Conservation (phyloP, 1,140 invertebrate species). For the Drosophila triauraria region DNA sequence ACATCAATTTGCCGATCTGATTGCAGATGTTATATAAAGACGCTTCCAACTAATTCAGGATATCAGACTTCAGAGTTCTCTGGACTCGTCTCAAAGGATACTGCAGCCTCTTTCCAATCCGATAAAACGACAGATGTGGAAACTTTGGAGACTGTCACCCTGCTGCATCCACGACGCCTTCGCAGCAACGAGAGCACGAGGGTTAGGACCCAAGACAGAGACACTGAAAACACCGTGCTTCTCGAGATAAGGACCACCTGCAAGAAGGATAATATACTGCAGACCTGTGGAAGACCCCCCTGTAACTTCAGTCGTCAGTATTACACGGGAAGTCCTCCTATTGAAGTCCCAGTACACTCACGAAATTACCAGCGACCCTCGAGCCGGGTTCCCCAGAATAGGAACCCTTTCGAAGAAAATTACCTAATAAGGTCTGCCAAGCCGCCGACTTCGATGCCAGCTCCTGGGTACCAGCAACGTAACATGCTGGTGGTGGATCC, state of each 20-base stretch:
- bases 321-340: background rate
- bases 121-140: background rate
- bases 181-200: background rate
- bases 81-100: background rate
- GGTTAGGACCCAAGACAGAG: no score
- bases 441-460: background rate
- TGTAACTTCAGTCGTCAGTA: background rate
- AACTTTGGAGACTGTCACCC: conserved; percentile 10
- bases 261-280: conserved; percentile 12
- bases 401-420: background rate
- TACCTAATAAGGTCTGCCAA: background rate
- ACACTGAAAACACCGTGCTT: background rate
- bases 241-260: conserved; percentile 21
- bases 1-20: background rate
- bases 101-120: background rate
- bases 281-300: conserved; percentile 11
- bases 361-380: background rate
- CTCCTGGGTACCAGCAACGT: background rate
- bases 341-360: background rate
- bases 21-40: background rate
- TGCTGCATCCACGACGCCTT: conserved; percentile 31
- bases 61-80: no score
- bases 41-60: no score
- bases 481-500: background rate
- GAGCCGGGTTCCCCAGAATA: background rate